A percentile compares a stretch with the other conserved stretches of the same genome.
Evolutionary conservation across 2,113 vertebrate genomes (phyloP).

Genomic region (Microcebus lehilahytsara): DNA sequence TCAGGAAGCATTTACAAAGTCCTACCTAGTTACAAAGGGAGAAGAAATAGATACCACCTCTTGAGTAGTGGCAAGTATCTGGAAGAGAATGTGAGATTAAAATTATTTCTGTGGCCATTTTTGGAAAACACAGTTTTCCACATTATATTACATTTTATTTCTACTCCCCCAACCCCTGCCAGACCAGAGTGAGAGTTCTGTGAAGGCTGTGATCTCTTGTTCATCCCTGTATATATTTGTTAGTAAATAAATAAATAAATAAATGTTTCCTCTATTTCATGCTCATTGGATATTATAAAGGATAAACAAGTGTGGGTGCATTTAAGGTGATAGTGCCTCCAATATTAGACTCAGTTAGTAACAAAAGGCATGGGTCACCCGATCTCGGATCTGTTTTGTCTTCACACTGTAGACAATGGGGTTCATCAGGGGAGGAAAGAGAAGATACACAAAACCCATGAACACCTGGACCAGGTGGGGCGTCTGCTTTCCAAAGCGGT

Average conservation of each 20-base stretch:
- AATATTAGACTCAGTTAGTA: not conserved
- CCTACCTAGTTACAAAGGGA: not conserved
- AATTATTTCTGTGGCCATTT: not conserved
- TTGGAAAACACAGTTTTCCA: not conserved
- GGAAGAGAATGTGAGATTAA: not conserved
- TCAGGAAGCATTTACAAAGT: not conserved
- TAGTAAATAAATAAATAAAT: not conserved
- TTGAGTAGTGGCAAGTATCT: not conserved
- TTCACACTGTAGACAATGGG: conserved; percentile 77
- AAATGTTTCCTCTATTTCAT: not conserved
- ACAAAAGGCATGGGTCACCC: conserved; percentile 48
- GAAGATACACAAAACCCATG: conserved; percentile 78
- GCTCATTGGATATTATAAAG: not conserved
- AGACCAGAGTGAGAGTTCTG: not conserved
- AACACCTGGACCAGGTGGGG: conserved; percentile 70
- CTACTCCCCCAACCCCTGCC: no score
- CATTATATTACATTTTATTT: not conserved
- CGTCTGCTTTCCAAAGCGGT: conserved; percentile 73
- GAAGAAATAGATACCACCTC: not conserved
- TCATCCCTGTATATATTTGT: not conserved
- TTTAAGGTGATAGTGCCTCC: not conserved
- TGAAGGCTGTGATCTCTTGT: not conserved
- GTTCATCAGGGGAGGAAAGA: conserved; percentile 76
- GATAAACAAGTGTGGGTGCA: not conserved
- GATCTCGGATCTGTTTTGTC: conserved; percentile 71